Evolutionary conservation across 2,797 vertebrate species (phyloP).

Genomic region (Varecia variegata): DNA sequence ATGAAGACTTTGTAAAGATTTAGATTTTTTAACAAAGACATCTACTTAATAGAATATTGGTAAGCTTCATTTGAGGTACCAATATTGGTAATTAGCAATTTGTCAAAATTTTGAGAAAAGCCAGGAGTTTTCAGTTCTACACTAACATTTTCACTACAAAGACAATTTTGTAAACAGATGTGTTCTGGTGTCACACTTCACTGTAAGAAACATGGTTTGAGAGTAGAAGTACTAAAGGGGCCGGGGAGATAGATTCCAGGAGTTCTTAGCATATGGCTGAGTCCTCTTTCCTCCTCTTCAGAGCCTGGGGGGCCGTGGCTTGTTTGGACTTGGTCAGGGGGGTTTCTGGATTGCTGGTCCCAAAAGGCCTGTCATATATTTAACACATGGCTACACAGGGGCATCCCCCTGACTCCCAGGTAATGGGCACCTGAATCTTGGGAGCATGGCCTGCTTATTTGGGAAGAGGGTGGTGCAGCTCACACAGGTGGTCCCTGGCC

Average conservation of each 20-base stretch:
- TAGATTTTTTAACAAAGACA: background rate
- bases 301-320: background rate
- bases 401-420: background rate
- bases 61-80: background rate
- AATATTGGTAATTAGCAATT: background rate
- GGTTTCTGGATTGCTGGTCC: background rate
- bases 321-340: background rate
- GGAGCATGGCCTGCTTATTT: background rate
- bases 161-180: background rate
- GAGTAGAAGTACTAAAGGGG: background rate
- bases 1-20: background rate
- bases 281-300: background rate
- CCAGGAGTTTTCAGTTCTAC: background rate
- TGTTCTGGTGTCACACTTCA: background rate
- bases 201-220: background rate
- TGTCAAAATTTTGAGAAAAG: background rate
- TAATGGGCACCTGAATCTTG: background rate
- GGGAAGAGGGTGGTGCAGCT: background rate
- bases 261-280: rapidly evolving
- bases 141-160: background rate
- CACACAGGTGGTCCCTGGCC: background rate
- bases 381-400: background rate
- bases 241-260: background rate
- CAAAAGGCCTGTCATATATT: background rate
- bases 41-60: background rate